Base-by-base conservation (phyloP, 2,113 vertebrate species). In the Cinclus cinclus region DNA sequence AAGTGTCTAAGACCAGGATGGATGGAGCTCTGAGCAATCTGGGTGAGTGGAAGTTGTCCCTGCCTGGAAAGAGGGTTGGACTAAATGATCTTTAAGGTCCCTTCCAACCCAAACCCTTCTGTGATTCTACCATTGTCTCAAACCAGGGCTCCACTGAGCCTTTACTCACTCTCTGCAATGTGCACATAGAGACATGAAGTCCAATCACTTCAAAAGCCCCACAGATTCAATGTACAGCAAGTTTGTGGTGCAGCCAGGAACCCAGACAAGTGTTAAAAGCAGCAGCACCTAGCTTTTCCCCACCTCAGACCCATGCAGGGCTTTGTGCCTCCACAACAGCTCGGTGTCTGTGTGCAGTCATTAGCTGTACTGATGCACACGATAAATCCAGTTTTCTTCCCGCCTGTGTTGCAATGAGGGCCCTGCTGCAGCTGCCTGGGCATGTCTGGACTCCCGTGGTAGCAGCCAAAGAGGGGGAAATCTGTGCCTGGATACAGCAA, bases 361-460 rank as follows among this genome's bases (percentile, higher is more conserved):
- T 82, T 50, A 85, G 87, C 87, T 69, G 53, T 69, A 24, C 37
- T 0, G 10, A 62, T 41, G 78, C 81, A 63, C 65, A 15, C 4
- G 21, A 83, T 92, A 94, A 96, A 90, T 27, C 52, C 22, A 30
- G 22, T 70, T 85, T 79, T 39, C 65, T 41, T 79, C 81, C 71
- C 0, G 5, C 79, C 90, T 15, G 1, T 70, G 75, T 78, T 83
- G 88, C 90, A 88, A 92, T 1, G 10, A 41, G 52, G 68, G 93
- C 87, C 74, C 7, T 9, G 11, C 64, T 16, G 62, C 79, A 83
- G 93, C 89, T 95, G 94, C 90, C 93, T 6, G 2, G 85, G 28
- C 96, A 82, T 13, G 94, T 73, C 85, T 52, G 85, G 65, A 13
- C 83, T 86, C 30, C 78, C 4, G 21, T 31, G 76, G 80, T 2